phyloP scores from a whole-genome alignment of 35 echinoderm and acorn worm species.

The Amphiura filiformis region DNA sequence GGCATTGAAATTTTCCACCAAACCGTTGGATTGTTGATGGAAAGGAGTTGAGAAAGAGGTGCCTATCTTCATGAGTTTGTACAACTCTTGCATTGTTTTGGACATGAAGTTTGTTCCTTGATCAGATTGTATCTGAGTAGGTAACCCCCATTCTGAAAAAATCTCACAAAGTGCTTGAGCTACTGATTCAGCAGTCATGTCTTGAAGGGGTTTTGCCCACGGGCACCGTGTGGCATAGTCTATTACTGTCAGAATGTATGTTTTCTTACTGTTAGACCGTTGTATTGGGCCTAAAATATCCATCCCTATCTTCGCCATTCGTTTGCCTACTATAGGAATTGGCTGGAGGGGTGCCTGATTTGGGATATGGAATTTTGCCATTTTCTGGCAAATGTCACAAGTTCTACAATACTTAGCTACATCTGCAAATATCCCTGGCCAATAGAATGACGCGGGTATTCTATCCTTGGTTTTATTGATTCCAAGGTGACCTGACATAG shows the following conservation, averaged over 20 bases:
- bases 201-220: background rate
- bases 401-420: background rate
- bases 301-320: background rate
- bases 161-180: background rate
- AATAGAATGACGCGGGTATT: background rate
- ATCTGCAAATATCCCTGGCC: background rate
- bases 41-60: background rate
- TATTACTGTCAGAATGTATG: background rate
- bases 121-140: background rate
- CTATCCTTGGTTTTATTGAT: background rate
- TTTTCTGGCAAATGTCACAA: background rate
- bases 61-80: background rate
- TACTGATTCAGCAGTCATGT: background rate
- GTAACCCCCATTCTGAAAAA: background rate
- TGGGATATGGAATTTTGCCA: background rate
- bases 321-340: background rate
- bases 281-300: background rate
- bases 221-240: background rate
- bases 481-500: background rate
- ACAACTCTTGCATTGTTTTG: background rate
- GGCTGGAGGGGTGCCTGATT: background rate
- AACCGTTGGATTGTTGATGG: background rate
- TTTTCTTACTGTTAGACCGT: background rate
- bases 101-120: background rate
- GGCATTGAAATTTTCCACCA: conserved; percentile 10